phyloP scores from a whole-genome alignment of 2,888 invertebrate species.

The Tetragonula carbonaria region DNA sequence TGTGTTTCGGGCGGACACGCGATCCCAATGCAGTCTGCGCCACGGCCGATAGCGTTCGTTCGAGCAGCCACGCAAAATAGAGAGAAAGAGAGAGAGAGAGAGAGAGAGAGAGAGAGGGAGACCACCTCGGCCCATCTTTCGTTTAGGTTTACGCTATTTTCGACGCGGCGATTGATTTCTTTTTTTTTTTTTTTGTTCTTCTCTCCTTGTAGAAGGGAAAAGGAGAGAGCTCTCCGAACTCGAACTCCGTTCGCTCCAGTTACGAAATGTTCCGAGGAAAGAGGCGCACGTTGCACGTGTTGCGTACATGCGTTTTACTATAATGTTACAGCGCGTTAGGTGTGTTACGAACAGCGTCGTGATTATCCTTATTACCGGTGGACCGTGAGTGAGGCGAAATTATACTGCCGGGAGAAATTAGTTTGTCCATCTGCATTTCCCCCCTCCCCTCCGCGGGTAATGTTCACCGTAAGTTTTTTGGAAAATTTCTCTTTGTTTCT shows the following conservation, averaged over 20 bases:
- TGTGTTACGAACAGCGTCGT: slow-evolving; percentile 42
- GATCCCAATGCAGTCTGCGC: slow-evolving; percentile 66
- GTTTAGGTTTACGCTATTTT: slow-evolving; percentile 44
- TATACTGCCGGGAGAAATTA: slow-evolving; percentile 35
- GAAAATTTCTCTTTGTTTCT: not conserved
- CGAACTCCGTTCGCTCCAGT: slow-evolving; percentile 33
- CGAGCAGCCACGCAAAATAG: slow-evolving; percentile 60
- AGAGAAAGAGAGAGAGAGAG: not conserved
- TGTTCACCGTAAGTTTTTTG: not conserved
- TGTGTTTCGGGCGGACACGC: slow-evolving; percentile 60
- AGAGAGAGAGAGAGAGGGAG: not conserved
- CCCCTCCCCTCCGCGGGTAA: not conserved
- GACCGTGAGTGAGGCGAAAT: slow-evolving; percentile 42
- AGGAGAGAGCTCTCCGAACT: slow-evolving; percentile 21
- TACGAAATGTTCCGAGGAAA: slow-evolving; percentile 59
- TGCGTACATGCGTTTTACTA: slow-evolving; percentile 52
- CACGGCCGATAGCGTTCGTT: slow-evolving; percentile 55
- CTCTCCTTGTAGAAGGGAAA: slow-evolving; percentile 9
- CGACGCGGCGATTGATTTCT: slow-evolving; percentile 36
- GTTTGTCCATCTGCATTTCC: slow-evolving; percentile 3
- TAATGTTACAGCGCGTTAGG: slow-evolving; percentile 58
- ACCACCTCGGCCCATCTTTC: slow-evolving; percentile 6
- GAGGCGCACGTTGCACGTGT: slow-evolving; percentile 55
- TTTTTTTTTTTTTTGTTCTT: not conserved
- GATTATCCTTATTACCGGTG: slow-evolving; percentile 53